Evolutionary conservation across 2,888 invertebrate genomes (phyloP).

Genomic region (Agrilus mali): DNA sequence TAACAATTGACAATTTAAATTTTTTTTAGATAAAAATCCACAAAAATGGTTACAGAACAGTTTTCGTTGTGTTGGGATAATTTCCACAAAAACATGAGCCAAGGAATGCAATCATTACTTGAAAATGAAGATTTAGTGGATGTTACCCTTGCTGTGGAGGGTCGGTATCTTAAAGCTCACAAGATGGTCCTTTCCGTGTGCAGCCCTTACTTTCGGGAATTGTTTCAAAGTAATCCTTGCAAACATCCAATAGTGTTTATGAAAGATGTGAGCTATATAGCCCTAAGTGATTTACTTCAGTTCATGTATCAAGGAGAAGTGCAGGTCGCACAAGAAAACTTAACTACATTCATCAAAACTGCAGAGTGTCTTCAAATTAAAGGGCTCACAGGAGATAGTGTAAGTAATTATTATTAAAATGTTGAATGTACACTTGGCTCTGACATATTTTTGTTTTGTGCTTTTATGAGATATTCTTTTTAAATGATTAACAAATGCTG

Average conservation of each 20-base stretch:
- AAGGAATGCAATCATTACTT: conserved; percentile 47
- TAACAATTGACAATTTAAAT: too few relatives aligned
- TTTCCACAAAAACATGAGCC: conserved; percentile 60
- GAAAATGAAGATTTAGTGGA: conserved; percentile 34
- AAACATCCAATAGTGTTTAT: conserved; percentile 62
- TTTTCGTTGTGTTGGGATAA: conserved; percentile 70
- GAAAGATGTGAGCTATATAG: conserved; percentile 55
- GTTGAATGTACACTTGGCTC: not conserved
- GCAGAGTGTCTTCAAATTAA: conserved; percentile 34
- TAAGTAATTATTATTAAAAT: conserved; percentile 18
- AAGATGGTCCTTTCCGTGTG: conserved; percentile 66
- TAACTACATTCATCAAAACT: conserved; percentile 33
- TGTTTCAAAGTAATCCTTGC: conserved; percentile 57
- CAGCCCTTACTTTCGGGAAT: conserved; percentile 64
- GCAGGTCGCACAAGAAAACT: conserved; percentile 31
- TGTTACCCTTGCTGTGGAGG: conserved; percentile 37
- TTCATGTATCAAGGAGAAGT: conserved; percentile 67
- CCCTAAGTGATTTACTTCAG: conserved; percentile 51
- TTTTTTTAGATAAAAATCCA: not conserved
- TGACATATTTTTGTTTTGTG: too few relatives aligned
- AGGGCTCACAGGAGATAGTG: conserved; percentile 32
- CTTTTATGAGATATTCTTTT: too few relatives aligned
- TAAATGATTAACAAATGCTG: too few relatives aligned
- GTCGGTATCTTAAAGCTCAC: conserved; percentile 62
- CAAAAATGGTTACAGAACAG: conserved; percentile 41